These are phyloP conservation scores for Sinonovacula constricta DNA, from an alignment of 1,140 invertebrate genomes.

Conservation along the genomic window DNA sequence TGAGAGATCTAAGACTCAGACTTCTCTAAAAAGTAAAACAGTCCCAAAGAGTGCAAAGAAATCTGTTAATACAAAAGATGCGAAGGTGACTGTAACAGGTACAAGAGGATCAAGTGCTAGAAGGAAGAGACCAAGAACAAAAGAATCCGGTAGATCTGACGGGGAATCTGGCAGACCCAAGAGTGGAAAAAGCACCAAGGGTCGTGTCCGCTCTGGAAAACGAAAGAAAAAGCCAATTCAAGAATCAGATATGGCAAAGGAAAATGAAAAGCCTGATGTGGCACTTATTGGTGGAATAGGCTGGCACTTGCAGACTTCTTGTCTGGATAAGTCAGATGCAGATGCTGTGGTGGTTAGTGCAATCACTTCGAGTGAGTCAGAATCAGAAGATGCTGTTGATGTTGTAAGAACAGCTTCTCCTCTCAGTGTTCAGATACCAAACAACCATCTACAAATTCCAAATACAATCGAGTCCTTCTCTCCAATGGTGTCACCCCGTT, in stretches of 20 bases:
- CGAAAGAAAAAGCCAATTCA: slow-evolving; percentile 49
- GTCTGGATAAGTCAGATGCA: slow-evolving; percentile 69
- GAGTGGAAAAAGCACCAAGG: slow-evolving; percentile 61
- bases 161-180: slow-evolving; percentile 58
- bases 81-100: slow-evolving; percentile 59
- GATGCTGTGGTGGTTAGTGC: slow-evolving; percentile 55
- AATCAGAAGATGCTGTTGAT: slow-evolving; percentile 55
- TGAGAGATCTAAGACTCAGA: slow-evolving; percentile 61
- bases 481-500: slow-evolving; percentile 52
- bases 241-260: slow-evolving; percentile 44
- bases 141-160: slow-evolving; percentile 57
- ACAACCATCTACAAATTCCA: slow-evolving; percentile 2
- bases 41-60: slow-evolving; percentile 60
- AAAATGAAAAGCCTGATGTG: slow-evolving; percentile 63
- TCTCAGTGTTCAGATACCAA: slow-evolving; percentile 13
- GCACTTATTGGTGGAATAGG: slow-evolving; percentile 74
- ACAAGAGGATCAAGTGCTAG: slow-evolving; percentile 56
- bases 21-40: slow-evolving; percentile 54
- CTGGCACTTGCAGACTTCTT: slow-evolving; percentile 73
- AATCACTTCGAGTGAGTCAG: slow-evolving; percentile 55
- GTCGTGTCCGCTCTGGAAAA: slow-evolving; percentile 59
- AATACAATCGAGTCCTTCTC: slow-evolving; percentile 36
- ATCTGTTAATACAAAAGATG: slow-evolving; percentile 44
- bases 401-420: slow-evolving; percentile 9
- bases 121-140: slow-evolving; percentile 57